These are phyloP conservation scores for Scaeva pyrastri DNA, from an alignment of 2,888 invertebrate genomes.

Conservation along the genomic window DNA sequence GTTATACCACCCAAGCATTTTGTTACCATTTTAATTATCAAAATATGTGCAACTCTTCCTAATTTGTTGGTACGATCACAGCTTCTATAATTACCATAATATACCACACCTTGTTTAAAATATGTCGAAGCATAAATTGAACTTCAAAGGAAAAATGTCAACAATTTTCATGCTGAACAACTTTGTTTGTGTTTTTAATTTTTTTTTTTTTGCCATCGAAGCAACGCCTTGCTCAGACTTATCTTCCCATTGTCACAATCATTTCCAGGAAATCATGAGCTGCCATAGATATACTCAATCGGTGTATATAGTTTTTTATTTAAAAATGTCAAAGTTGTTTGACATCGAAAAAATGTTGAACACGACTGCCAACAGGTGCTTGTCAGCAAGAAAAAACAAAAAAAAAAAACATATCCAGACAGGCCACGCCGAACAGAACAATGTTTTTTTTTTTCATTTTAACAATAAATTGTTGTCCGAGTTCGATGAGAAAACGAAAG, in stretches of 20 bases:
- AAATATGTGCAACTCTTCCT: not conserved
- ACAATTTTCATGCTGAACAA: conserved; percentile 39
- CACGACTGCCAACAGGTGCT: conserved; percentile 72
- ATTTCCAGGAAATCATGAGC: conserved; percentile 66
- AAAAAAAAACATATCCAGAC: conserved; percentile 35
- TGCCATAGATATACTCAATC: conserved; percentile 24
- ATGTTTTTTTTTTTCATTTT: conserved; percentile 50
- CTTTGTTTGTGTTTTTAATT: conserved; percentile 1
- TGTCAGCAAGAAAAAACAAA: conserved; percentile 31
- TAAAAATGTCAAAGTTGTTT: conserved; percentile 73
- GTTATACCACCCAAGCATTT: not conserved
- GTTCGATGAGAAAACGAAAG: conserved; percentile 51
- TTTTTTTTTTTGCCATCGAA: conserved; percentile 21
- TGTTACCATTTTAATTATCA: conserved; percentile 5
- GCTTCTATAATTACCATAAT: conserved; percentile 16
- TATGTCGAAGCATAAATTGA: conserved; percentile 47
- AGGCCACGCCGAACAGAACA: conserved; percentile 53
- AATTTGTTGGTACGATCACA: not conserved
- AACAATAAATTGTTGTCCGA: conserved; percentile 46
- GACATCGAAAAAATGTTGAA: conserved; percentile 71
- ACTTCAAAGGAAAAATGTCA: conserved; percentile 59
- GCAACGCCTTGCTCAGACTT: conserved; percentile 37
- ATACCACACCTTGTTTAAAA: conserved; percentile 12
- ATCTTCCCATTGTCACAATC: conserved; percentile 55
- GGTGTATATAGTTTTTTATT: conserved; percentile 52